Percentiles rank a stretch among this genome's conserved stretches.
Evolutionary conservation across 2,888 invertebrate genomes (phyloP).

Genomic region (Trichogramma dendrolimi): DNA sequence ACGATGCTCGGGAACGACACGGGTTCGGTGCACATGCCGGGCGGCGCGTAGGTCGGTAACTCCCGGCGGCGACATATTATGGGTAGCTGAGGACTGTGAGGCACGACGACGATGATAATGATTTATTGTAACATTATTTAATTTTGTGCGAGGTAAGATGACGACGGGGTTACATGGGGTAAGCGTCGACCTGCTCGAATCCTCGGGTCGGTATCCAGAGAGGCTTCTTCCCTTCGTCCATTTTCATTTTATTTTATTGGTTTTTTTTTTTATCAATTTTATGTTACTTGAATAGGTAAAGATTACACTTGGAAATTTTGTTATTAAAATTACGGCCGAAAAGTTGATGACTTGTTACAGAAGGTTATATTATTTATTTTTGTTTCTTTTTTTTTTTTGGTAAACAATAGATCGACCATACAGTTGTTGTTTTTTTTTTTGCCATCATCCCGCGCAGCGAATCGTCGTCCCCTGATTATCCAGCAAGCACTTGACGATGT

Average conservation of each 20-base stretch:
- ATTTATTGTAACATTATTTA: neutral
- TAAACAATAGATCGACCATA: neutral
- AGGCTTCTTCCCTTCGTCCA: constrained; percentile 64
- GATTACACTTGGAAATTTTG: neutral
- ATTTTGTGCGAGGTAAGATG: neutral
- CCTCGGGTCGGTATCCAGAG: constrained; percentile 77
- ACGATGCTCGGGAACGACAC: constrained; percentile 76
- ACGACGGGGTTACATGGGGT: constrained; percentile 59
- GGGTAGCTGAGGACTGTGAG: constrained; percentile 63
- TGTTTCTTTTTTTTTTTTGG: neutral
- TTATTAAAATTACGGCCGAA: neutral
- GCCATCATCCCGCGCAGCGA: constrained; percentile 1
- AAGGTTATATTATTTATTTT: neutral
- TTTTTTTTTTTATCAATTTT: neutral
- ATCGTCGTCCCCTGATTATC: constrained; percentile 18
- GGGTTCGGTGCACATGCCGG: constrained; percentile 69
- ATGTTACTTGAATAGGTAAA: neutral
- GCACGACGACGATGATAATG: neutral
- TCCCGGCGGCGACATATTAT: constrained; percentile 73
- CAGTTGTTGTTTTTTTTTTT: neutral
- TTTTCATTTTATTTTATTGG: neutral
- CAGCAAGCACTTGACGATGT: constrained; percentile 20
- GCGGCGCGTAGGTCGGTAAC: constrained; percentile 60
- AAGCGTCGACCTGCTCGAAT: constrained; percentile 72
- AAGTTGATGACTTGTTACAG: neutral